These are phyloP conservation scores for Setophaga petechia DNA, from an alignment of 2,113 vertebrate species.

Conservation along the genomic window DNA sequence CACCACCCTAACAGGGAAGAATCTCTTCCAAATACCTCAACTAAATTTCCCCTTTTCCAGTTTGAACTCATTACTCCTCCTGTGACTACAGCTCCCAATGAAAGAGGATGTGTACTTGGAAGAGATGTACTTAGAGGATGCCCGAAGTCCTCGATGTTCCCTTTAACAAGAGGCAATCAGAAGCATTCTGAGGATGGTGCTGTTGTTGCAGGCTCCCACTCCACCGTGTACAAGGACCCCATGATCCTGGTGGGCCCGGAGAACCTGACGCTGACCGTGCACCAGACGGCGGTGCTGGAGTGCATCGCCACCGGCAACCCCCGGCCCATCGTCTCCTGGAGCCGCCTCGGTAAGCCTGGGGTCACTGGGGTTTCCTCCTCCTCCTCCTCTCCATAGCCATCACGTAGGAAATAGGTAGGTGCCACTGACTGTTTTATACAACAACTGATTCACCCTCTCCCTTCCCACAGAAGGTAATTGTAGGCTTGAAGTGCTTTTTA, in stretches of 20 bases:
- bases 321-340: slow-evolving; percentile 98
- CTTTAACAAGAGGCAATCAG: neutral
- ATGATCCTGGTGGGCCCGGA: slow-evolving; percentile 94
- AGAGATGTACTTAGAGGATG: neutral
- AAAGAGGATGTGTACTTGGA: neutral
- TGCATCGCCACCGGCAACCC: slow-evolving; percentile 98
- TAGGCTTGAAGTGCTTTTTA: slow-evolving; percentile 35
- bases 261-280: slow-evolving; percentile 97
- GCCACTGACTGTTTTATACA: neutral
- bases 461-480: slow-evolving; percentile 8
- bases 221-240: slow-evolving; percentile 94
- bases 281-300: slow-evolving; percentile 96
- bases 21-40: neutral
- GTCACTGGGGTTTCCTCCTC: neutral
- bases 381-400: neutral
- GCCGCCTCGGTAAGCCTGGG: slow-evolving; percentile 89
- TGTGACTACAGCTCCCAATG: rapidly evolving
- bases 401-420: neutral
- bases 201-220: slow-evolving; percentile 82
- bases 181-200: neutral
- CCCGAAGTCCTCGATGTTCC: neutral
- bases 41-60: neutral
- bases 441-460: neutral
- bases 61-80: neutral
- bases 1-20: neutral